phyloP scores from a whole-genome alignment of 1,140 invertebrate genomes.

The Rhagoletis zephyria region DNA sequence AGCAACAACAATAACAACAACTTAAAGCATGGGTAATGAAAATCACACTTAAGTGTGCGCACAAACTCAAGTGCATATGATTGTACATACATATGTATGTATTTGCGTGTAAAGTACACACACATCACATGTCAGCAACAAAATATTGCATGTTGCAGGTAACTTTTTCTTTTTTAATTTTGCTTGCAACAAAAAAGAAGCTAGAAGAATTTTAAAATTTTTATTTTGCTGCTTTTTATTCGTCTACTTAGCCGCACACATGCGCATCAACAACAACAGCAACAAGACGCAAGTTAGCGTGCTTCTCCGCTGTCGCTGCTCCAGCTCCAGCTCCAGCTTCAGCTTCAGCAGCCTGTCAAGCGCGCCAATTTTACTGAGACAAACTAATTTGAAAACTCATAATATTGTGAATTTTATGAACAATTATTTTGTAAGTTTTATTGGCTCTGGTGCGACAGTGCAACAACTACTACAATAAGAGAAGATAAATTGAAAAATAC shows the following conservation, averaged over 20 bases:
- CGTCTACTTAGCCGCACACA: background rate
- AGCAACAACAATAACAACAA: conserved; percentile 58
- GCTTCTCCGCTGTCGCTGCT: background rate
- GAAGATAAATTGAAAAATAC: background rate
- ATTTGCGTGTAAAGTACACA: background rate
- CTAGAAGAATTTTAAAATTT: background rate
- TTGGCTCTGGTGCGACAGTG: conserved; percentile 57
- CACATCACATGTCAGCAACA: conserved; percentile 61
- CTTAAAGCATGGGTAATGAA: conserved; percentile 36
- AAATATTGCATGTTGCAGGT: conserved; percentile 62
- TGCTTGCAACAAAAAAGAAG: background rate
- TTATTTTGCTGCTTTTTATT: conserved; percentile 9
- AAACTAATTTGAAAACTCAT: conserved; percentile 72
- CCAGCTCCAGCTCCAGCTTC: background rate
- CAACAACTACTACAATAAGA: conserved; percentile 14
- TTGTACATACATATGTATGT: background rate
- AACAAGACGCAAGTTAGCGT: conserved; percentile 24
- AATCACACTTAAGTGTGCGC: conserved; percentile 48
- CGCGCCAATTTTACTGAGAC: conserved; percentile 56
- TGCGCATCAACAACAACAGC: background rate
- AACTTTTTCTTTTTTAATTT: conserved; percentile 26
- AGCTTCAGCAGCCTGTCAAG: background rate
- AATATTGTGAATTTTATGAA: conserved; percentile 72
- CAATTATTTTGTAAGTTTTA: conserved; percentile 74
- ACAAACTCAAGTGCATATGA: background rate